Evolutionary conservation across 2,888 invertebrate species (phyloP), one percentile per base, ranked within the genome.

Genomic region (Drosophila vallismaia): DNA sequence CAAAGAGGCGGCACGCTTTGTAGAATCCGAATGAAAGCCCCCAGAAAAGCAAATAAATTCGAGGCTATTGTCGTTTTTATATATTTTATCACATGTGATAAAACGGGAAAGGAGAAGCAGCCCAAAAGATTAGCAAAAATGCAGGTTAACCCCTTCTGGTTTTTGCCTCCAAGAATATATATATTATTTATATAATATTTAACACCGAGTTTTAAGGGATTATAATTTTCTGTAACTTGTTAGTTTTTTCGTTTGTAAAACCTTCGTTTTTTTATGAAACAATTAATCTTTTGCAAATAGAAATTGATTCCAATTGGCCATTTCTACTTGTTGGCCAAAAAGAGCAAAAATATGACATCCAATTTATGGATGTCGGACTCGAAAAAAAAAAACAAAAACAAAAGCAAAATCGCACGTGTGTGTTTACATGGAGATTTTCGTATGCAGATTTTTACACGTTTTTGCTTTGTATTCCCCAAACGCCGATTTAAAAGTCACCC

Each of bases 1-100:
- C 50, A 53, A 40, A 62, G 53, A 71, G 80, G 60, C 84, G 80
- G 80, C 81, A 64, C 57, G 56, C 80, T 81, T 81, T 86, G 84
- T 75, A 73, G 75, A 54, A 54, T 63, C 49, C 51, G n/a, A 53
- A 26, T 33, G 49, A 64, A 67, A 53, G 53, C 46, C 51, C 58
- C 48, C 24, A 69, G 38, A 67, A 71, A 59, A 40, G 60, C 63
- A 74, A 76, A 79, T 78, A 79, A 79, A 69, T 46, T 49, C 36
- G 38, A 24, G 48, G 57, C 62, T 73, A 63, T 76, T 70, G 36
- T 76, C 71, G 59, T 33, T 38, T 48, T 51, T 24, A 28, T 50
- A 29, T 50, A 29, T 53, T 64, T 81, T 78, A 83, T 79, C 86
- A 57, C 54, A 57, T 3, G 75, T 64, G 71, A 86, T 86, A 86